Evolutionary conservation across 2,113 vertebrate species (phyloP).

Genomic region (Rhabdomys dilectus): DNA sequence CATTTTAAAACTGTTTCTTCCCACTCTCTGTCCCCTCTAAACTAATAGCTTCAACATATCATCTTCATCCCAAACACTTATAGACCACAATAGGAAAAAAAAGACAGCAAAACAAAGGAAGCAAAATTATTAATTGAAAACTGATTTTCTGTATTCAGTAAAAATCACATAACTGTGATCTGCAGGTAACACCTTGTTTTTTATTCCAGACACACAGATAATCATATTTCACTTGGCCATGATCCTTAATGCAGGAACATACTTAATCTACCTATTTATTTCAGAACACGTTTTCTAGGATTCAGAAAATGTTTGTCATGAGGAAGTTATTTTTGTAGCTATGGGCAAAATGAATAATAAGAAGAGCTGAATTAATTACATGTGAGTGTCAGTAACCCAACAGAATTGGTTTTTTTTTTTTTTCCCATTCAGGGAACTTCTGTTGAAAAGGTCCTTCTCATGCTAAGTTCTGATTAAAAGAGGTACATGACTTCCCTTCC

Average conservation of each 20-base stretch:
- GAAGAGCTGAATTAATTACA: background rate
- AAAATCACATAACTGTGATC: slow-evolving; percentile 13
- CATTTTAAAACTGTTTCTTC: background rate
- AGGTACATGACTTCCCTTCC: background rate
- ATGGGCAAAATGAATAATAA: background rate
- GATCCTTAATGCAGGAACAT: background rate
- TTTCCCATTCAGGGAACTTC: background rate
- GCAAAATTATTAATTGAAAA: background rate
- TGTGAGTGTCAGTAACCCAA: background rate
- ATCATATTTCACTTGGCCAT: background rate
- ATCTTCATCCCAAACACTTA: background rate
- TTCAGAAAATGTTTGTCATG: background rate
- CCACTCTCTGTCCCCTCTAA: background rate
- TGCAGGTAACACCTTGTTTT: slow-evolving; percentile 40
- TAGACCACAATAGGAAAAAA: background rate
- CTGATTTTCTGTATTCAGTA: background rate
- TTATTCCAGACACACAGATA: background rate
- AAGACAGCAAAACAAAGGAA: background rate
- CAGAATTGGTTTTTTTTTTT: background rate
- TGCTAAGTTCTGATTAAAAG: slow-evolving; percentile 60
- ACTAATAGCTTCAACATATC: background rate
- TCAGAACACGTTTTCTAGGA: background rate
- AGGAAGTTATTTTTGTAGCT: slow-evolving; percentile 13
- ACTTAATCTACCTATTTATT: slow-evolving; percentile 2
- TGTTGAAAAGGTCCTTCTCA: background rate